Percentiles rank a stretch among this genome's conserved stretches.
Conservation (phyloP, 2,888 invertebrate genomes). For the Zaprionus bogoriensis region DNA sequence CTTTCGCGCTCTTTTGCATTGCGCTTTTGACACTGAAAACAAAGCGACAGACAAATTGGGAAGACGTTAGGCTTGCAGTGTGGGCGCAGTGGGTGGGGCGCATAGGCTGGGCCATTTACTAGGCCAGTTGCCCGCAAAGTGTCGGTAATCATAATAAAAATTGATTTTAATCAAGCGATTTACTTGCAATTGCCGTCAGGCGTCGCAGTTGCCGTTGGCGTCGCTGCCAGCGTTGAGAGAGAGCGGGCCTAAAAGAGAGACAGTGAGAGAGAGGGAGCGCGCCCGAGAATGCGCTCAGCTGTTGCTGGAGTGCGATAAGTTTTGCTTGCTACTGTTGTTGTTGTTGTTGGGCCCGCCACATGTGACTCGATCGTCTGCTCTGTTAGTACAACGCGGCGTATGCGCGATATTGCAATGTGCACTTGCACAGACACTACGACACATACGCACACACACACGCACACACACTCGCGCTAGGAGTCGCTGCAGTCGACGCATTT, state of each 20-base stretch:
- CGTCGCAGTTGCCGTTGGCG: slow-evolving; percentile 9
- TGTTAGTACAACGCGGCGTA: slow-evolving; percentile 60
- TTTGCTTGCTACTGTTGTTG: slow-evolving; percentile 6
- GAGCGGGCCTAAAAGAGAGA: too few species aligned
- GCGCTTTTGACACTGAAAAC: slow-evolving; percentile 64
- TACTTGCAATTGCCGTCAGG: slow-evolving; percentile 66
- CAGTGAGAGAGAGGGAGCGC: neutral
- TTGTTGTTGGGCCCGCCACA: slow-evolving; percentile 29
- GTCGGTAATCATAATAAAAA: slow-evolving; percentile 49
- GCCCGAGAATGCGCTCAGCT: slow-evolving; percentile 37
- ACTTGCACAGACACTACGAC: neutral
- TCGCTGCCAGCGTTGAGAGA: neutral
- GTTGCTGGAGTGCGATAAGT: slow-evolving; percentile 52
- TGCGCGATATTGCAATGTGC: slow-evolving; percentile 45
- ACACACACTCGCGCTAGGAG: slow-evolving; percentile 14
- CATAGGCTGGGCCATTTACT: slow-evolving; percentile 27
- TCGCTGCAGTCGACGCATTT: slow-evolving; percentile 37
- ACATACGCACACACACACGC: slow-evolving; percentile 1
- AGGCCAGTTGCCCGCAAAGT: slow-evolving; percentile 36
- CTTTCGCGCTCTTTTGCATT: slow-evolving; percentile 30
- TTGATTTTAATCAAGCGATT: slow-evolving; percentile 70
- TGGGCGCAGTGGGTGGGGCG: slow-evolving; percentile 1
- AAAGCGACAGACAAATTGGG: slow-evolving; percentile 12
- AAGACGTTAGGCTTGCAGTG: slow-evolving; percentile 35
- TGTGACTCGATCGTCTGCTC: slow-evolving; percentile 50